phyloP scores from a whole-genome alignment of 2,113 vertebrate species.

The Dryoscopus gambensis region DNA sequence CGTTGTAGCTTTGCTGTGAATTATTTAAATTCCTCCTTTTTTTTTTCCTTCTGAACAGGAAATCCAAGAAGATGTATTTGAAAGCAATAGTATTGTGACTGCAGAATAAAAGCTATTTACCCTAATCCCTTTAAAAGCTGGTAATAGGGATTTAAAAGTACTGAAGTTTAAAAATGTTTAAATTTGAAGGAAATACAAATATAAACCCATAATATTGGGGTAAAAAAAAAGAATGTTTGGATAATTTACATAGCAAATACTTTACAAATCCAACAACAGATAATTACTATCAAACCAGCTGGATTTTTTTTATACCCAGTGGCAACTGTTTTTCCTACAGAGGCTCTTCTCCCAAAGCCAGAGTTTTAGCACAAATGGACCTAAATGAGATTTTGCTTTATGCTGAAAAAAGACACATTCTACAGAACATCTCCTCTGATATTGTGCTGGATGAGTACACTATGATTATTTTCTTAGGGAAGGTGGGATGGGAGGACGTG shows the following conservation, averaged over 20 bases:
- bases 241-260: not conserved
- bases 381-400: not conserved
- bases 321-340: not conserved
- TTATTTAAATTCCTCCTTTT: constrained; percentile 65
- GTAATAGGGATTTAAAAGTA: not conserved
- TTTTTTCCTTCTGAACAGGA: constrained; percentile 37
- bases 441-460: accelerated
- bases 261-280: not conserved
- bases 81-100: constrained; percentile 31
- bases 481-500: no score
- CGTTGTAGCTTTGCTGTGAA: constrained; percentile 45
- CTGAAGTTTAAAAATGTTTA: constrained; percentile 2
- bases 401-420: not conserved
- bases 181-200: not conserved
- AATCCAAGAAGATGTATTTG: constrained; percentile 54
- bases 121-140: constrained; percentile 28
- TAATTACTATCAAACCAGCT: not conserved
- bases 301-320: not conserved
- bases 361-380: not conserved
- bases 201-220: not conserved
- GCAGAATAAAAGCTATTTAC: constrained; percentile 32
- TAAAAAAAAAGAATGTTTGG: not conserved
- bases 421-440: not conserved
- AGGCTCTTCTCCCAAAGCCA: not conserved
- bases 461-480: not conserved